Evolutionary conservation across 2,113 vertebrate species (phyloP).

Genomic region (Vidua chalybeata): DNA sequence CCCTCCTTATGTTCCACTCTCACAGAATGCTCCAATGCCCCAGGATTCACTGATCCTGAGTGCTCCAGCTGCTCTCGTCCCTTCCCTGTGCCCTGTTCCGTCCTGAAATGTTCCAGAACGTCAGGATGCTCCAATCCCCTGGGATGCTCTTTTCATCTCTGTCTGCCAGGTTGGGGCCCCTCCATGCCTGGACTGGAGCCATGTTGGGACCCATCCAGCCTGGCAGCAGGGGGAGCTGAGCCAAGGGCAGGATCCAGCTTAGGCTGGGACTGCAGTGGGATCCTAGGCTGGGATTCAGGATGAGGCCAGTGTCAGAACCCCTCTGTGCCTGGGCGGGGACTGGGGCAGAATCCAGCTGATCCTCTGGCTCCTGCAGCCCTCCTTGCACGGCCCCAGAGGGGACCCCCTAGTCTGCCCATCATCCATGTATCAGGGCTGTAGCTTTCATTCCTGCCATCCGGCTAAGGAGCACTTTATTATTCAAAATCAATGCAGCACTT

Average conservation of each 20-base stretch:
- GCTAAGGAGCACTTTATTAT: not conserved
- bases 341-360: not conserved
- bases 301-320: not conserved
- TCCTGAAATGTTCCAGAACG: not conserved
- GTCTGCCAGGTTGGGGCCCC: not conserved
- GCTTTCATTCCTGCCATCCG: fast-evolving
- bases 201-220: not conserved
- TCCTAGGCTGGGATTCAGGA: not conserved
- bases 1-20: not conserved
- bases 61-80: not conserved
- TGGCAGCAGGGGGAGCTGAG: not conserved
- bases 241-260: not conserved
- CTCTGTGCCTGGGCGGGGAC: not conserved
- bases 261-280: not conserved
- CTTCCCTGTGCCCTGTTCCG: not conserved
- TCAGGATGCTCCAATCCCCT: not conserved
- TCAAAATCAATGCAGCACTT: not conserved
- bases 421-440: not conserved
- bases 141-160: not conserved
- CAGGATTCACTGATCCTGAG: not conserved
- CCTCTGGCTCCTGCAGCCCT: not conserved
- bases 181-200: not conserved
- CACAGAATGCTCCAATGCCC: not conserved
- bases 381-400: fast-evolving
- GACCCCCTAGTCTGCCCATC: not conserved